phyloP scores from a whole-genome alignment of 2,888 invertebrate species.

The Desoria tigrina region DNA sequence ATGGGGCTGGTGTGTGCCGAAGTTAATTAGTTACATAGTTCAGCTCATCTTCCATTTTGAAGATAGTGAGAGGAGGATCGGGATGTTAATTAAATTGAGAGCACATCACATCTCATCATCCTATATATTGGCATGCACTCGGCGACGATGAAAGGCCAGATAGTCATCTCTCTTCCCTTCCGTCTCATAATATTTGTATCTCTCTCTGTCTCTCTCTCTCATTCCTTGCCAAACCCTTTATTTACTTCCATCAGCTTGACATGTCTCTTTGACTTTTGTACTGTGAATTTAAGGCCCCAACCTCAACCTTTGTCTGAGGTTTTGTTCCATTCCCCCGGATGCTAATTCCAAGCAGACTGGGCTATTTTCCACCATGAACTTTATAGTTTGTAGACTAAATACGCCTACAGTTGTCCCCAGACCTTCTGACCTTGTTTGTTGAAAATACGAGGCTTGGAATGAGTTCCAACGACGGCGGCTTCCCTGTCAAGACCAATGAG shows the following conservation, averaged over 20 bases:
- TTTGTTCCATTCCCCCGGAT: too few relatives aligned
- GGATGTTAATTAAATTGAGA: slow-evolving; percentile 25
- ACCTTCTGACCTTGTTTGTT: too few relatives aligned
- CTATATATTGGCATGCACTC: slow-evolving; percentile 19
- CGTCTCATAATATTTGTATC: too few relatives aligned
- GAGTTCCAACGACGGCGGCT: too few relatives aligned
- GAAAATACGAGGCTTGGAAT: too few relatives aligned
- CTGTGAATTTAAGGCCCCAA: too few relatives aligned
- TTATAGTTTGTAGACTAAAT: too few relatives aligned
- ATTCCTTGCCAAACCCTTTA: slow-evolving; percentile 6
- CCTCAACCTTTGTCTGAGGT: too few relatives aligned
- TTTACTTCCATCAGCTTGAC: slow-evolving; percentile 10
- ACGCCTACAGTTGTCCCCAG: too few relatives aligned
- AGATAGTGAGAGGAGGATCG: not conserved
- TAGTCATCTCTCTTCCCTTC: slow-evolving; percentile 15
- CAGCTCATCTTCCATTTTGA: slow-evolving; percentile 5
- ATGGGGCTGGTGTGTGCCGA: slow-evolving; percentile 5
- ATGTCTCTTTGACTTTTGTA: not conserved
- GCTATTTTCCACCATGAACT: too few relatives aligned
- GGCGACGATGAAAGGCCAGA: slow-evolving; percentile 12
- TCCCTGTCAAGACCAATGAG: too few relatives aligned
- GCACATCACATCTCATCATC: slow-evolving; percentile 17
- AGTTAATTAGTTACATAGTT: slow-evolving; percentile 28
- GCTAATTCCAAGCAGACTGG: too few relatives aligned
- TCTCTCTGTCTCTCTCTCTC: not conserved